phyloP scores from a whole-genome alignment of 1,140 invertebrate genomes.

The Heliothis subflexa region DNA sequence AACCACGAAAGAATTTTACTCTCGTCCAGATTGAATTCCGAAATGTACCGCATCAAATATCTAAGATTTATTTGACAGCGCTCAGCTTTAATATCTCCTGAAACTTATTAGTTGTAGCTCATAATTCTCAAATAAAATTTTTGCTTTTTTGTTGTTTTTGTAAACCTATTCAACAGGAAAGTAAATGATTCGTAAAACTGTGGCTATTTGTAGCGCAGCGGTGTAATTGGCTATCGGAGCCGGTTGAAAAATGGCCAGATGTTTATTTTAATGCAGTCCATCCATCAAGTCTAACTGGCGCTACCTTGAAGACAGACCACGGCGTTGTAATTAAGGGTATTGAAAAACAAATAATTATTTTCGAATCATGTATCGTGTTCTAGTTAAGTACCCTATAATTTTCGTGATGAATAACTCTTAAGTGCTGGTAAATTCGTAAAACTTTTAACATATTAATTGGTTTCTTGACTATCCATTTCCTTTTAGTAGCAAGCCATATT shows the following conservation, averaged over 20 bases:
- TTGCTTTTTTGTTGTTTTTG: slow-evolving; percentile 12
- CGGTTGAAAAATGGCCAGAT: slow-evolving; percentile 57
- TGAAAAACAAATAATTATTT: slow-evolving; percentile 50
- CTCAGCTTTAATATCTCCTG: slow-evolving; percentile 22
- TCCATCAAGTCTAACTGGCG: slow-evolving; percentile 53
- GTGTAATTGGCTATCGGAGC: slow-evolving; percentile 53
- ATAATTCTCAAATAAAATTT: background rate
- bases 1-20: background rate
- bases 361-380: slow-evolving; percentile 44
- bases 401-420: slow-evolving; percentile 41
- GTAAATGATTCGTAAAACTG: slow-evolving; percentile 49
- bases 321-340: slow-evolving; percentile 39
- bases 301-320: slow-evolving; percentile 43
- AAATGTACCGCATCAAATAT: background rate
- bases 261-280: slow-evolving; percentile 57
- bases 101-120: slow-evolving; percentile 28
- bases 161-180: slow-evolving; percentile 37
- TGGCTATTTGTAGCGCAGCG: slow-evolving; percentile 51
- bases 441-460: slow-evolving; percentile 19
- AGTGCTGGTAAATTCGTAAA: slow-evolving; percentile 25
- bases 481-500: background rate
- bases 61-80: slow-evolving; percentile 17
- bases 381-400: slow-evolving; percentile 14
- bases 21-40: background rate
- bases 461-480: slow-evolving; percentile 31